Base-by-base conservation (phyloP, 2,888 invertebrate species). In the Opisthograptis luteolata region DNA sequence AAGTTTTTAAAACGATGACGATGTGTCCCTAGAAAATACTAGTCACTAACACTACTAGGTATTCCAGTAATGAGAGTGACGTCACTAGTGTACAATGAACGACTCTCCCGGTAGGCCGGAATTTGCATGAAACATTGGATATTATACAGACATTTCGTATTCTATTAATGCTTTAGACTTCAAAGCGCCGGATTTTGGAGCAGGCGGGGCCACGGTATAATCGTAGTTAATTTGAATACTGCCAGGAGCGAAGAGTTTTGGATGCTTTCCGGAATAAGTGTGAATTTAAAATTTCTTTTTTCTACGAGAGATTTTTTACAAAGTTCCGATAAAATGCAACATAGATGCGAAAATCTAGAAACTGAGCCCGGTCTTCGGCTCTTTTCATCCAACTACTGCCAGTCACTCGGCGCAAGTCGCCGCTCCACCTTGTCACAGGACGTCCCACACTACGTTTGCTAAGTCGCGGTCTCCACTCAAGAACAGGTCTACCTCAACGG, bases 121-220 rank as follows among this genome's bases (percentile, higher is more conserved):
- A 73, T 76, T 76, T 72, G 66, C 76, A 76, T 74, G 62, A 68
- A 70, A 73, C 64, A 62, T 62, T 62, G 60, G 61, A 66, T 64
- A 62, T 64, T 64, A 62, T 60, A 60, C 57, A 59, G 51, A 66
- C 66, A 68, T 75, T 68, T 71, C 62, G 70, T 70, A 74, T 76
- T 76, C 68, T 70, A 74, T 74, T 70, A 74, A 68, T 64, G 69
- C 56, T 52, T 52, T 41, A 59, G 58, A 58, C 60, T 59, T 60
- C 62, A 64, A 65, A 64, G 64, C 58, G 54, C 37, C 36, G 46
- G 55, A 49, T 47, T 55, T 45, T 14, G 37, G 32, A 9, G 36
- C 46, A 30, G 40, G 40, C 39, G 36, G 31, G 28, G 19, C 44
- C 22, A 27, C 41, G 46, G 54, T 28, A 55, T 49, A 52, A 53